phyloP scores from a whole-genome alignment of 1,140 invertebrate species.

The Marisa cornuarietis region DNA sequence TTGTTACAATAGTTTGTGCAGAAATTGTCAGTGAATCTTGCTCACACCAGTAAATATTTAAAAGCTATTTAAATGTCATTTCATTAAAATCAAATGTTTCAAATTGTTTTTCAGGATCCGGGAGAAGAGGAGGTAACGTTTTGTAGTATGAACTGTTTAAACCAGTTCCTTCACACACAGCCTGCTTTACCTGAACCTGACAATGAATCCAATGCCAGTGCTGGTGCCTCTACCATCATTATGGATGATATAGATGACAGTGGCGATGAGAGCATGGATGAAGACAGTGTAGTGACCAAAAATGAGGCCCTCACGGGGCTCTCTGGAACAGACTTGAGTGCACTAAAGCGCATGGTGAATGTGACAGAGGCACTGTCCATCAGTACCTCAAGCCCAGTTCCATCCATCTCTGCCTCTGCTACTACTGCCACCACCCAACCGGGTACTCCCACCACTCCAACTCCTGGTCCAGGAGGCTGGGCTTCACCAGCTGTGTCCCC shows the following conservation, averaged over 20 bases:
- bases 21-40: no score
- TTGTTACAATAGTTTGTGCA: no score
- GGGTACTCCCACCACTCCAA: slow-evolving; percentile 26
- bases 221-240: slow-evolving; percentile 72
- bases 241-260: slow-evolving; percentile 54
- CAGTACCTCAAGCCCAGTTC: slow-evolving; percentile 37
- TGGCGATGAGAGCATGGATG: slow-evolving; percentile 71
- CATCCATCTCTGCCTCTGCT: slow-evolving; percentile 34
- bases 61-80: background rate
- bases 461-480: slow-evolving; percentile 1
- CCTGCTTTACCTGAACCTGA: slow-evolving; percentile 2
- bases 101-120: slow-evolving; percentile 42
- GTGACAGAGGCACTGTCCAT: slow-evolving; percentile 28
- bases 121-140: slow-evolving; percentile 72
- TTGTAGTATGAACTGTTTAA: slow-evolving; percentile 85
- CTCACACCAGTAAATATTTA: no score
- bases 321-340: background rate
- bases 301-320: background rate
- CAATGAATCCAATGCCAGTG: slow-evolving; percentile 10
- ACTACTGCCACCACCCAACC: slow-evolving; percentile 28
- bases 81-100: background rate
- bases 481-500: slow-evolving; percentile 19
- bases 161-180: slow-evolving; percentile 71
- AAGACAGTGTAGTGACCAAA: slow-evolving; percentile 67
- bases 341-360: background rate